phyloP scores from a whole-genome alignment of 2,888 invertebrate genomes.

The Lithophane leautieri region DNA sequence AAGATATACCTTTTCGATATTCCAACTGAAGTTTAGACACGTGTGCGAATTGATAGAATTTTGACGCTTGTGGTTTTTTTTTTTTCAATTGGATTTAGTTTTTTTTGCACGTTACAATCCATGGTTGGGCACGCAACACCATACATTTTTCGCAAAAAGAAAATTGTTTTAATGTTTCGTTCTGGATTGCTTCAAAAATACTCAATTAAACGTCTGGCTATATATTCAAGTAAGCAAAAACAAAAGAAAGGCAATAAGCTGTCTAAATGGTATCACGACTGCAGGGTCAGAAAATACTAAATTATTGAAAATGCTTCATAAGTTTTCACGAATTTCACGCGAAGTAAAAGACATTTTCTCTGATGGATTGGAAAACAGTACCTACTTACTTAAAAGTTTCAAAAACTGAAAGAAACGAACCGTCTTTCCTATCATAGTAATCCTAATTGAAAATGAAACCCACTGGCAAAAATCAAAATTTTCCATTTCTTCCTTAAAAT shows the following conservation, averaged over 20 bases:
- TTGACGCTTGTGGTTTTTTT: conserved; percentile 16
- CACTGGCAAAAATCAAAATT: neutral
- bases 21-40: conserved; percentile 24
- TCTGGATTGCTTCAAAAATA: neutral
- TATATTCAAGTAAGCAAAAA: neutral
- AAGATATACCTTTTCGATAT: conserved; percentile 37
- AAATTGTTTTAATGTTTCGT: neutral
- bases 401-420: neutral
- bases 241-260: neutral
- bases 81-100: neutral
- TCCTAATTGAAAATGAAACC: conserved; percentile 22
- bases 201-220: neutral
- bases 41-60: conserved; percentile 15
- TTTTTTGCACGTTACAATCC: conserved; percentile 12
- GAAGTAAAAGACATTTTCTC: neutral
- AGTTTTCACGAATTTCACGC: neutral
- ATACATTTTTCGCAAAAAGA: neutral
- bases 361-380: neutral
- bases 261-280: neutral
- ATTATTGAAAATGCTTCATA: neutral
- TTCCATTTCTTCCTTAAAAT: conserved; percentile 11
- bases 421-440: neutral
- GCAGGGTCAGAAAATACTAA: neutral
- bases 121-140: neutral
- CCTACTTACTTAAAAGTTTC: neutral